These are phyloP conservation scores for Cloeon dipterum DNA, from an alignment of 2,888 invertebrate species.

Conservation along the genomic window DNA sequence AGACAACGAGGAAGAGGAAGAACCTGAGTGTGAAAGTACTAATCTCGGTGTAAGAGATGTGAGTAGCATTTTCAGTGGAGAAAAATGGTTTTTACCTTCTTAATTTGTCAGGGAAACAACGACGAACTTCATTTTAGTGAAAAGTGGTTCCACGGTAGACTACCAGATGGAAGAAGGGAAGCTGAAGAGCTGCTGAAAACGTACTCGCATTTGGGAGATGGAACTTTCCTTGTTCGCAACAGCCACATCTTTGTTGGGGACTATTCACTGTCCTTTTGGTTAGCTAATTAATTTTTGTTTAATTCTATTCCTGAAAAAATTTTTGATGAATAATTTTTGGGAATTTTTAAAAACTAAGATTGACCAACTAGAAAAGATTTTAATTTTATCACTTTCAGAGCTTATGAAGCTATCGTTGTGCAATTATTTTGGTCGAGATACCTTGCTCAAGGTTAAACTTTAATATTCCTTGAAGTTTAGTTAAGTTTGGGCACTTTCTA, in stretches of 20 bases:
- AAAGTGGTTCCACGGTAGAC: conserved; percentile 81
- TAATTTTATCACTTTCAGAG: no score
- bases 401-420: no score
- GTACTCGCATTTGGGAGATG: conserved; percentile 67
- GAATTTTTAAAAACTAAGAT: no score
- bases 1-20: conserved; percentile 33
- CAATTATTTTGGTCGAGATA: no score
- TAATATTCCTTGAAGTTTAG: no score
- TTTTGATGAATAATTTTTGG: no score
- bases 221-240: conserved; percentile 78
- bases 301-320: not conserved
- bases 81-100: no score
- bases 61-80: no score
- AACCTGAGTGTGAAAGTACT: conserved; percentile 8
- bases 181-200: conserved; percentile 48
- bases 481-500: no score
- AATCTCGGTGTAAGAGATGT: no score
- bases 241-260: conserved; percentile 93
- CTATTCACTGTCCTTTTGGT: conserved; percentile 86
- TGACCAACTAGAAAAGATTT: no score
- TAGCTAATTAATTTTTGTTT: conserved; percentile 9
- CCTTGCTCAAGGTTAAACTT: no score
- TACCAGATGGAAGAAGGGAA: conserved; percentile 56
- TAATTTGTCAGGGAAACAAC: conserved; percentile 33
- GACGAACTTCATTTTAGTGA: conserved; percentile 81